Evolutionary conservation across 2,888 invertebrate species (phyloP), one percentile per base, ranked within the genome.

Genomic region (Brenthis hecate): DNA sequence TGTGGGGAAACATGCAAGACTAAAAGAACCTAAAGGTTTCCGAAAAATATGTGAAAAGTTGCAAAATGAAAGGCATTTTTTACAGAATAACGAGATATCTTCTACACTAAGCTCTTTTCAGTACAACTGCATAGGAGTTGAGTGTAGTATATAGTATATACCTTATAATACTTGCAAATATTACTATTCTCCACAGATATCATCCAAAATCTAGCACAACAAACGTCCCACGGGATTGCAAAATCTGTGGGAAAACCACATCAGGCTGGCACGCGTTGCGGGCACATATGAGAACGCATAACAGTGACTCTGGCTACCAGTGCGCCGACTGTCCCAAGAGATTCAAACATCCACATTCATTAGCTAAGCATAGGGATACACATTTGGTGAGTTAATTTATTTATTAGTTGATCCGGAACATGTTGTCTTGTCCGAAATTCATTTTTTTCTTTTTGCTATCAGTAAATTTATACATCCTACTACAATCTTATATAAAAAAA

Each of bases 291-390:
- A 77, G 80, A 0, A 89, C 91, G 32, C 79, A 81, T 0, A 78
- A 81, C 0, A 88, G 88, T 60, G 77, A 78, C 0, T 80, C 78
- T 0, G 86, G 82, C 0, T 90, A 80, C 78, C 85, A 86, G 51
- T 93, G 93, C 65, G 76, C 79, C 3, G 79, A 85, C 1, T 93
- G 93, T 64, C 87, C 88, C 0, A 93, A 93, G 72, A 74, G 83
- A 50, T 93, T 92, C 76, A 92, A 92, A 53, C 87, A 89, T 68
- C 76, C 88, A 0, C 91, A 92, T 70, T 92, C 91, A 0, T 77
- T 93, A 3, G 87, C 88, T n/a, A 91, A 92, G 53, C 93, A 93
- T 48, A 78, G 82, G 19, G 91, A 89, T 58, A 89, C 90, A 0
- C 93, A 93, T 76, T 71, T 85, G 80, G 91, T 91, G 28, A 85